Percentiles rank a stretch among this genome's conserved stretches.
These are phyloP conservation scores for Clarias pachynema DNA, from an alignment of 2,797 vertebrate genomes.

Conservation along the genomic window DNA sequence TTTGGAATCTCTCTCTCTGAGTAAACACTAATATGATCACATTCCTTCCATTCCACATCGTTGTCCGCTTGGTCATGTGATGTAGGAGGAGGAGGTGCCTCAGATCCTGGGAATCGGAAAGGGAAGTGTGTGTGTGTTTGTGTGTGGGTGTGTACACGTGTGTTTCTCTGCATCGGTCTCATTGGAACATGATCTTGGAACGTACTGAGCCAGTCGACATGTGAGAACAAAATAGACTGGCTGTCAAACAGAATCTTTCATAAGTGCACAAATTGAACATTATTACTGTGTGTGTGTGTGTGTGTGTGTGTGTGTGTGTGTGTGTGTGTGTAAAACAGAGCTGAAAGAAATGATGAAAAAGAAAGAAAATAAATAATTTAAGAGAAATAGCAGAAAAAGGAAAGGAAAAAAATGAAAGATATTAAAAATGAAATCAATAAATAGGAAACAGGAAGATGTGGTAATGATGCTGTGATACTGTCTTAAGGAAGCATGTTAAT, in stretches of 20 bases:
- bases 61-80: conserved; percentile 68
- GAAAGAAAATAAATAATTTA: not conserved
- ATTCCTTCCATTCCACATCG: conserved; percentile 67
- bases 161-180: not conserved
- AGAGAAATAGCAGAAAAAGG: not conserved
- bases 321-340: not conserved
- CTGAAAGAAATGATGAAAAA: not conserved
- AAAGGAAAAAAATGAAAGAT: not conserved
- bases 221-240: conserved; percentile 5
- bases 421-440: not conserved
- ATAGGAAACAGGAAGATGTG: no score
- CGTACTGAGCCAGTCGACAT: not conserved
- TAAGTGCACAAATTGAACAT: not conserved
- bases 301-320: conserved; percentile 19
- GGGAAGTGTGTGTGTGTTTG: conserved; percentile 15
- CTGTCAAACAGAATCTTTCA: conserved; percentile 8
- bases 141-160: conserved; percentile 6
- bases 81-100: conserved; percentile 47
- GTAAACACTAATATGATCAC: conserved; percentile 66
- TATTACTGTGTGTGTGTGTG: conserved; percentile 16
- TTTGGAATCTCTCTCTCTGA: conserved; percentile 55
- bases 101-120: conserved; percentile 30
- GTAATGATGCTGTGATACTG: not conserved
- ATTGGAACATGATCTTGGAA: conserved; percentile 23
- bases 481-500: not conserved